phyloP scores from a whole-genome alignment of 2,797 vertebrate genomes.

The Muscicapa striata region DNA sequence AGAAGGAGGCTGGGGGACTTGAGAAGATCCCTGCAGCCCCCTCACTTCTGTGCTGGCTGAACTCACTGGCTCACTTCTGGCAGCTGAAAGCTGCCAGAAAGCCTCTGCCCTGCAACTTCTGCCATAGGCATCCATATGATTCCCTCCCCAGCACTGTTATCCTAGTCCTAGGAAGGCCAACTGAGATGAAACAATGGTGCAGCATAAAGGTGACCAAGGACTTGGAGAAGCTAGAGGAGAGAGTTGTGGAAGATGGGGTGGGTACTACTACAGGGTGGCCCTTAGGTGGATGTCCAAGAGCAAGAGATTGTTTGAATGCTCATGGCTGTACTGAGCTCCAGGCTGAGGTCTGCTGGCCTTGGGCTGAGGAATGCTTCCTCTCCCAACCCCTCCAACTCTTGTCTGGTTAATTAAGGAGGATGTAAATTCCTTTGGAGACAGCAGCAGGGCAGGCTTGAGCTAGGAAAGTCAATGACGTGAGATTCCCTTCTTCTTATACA shows the following conservation, averaged over 20 bases:
- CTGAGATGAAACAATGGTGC: not conserved
- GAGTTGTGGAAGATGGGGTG: not conserved
- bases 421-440: not conserved
- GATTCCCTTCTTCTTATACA: not conserved
- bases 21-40: not conserved
- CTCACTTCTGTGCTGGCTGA: not conserved
- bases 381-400: not conserved
- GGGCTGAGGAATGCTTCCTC: not conserved
- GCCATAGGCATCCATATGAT: rapidly evolving
- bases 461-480: not conserved
- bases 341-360: not conserved
- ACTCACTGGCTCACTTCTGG: too few relatives aligned
- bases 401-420: not conserved
- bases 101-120: not conserved
- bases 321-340: not conserved
- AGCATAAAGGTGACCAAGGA: not conserved
- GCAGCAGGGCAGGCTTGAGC: not conserved
- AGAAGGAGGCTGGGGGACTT: not conserved
- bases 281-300: not conserved
- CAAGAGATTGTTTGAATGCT: not conserved
- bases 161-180: not conserved
- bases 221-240: not conserved
- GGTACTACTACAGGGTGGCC: not conserved
- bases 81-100: not conserved
- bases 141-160: not conserved